Conservation (phyloP, 2,888 invertebrate genomes). For the Nomada hirtipes region DNA sequence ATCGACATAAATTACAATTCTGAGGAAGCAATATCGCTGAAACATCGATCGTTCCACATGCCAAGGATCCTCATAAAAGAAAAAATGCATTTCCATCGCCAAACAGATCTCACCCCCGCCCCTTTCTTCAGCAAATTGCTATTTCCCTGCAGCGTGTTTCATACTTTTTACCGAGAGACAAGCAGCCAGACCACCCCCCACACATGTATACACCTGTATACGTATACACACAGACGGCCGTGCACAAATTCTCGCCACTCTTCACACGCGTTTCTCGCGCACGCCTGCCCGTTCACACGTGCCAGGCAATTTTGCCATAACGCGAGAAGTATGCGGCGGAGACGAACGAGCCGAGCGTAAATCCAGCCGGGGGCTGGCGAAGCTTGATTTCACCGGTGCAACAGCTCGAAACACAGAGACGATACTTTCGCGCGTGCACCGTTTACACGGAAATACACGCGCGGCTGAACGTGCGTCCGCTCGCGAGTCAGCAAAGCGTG, state of each 20-base stretch:
- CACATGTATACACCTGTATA: background rate
- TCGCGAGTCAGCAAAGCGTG: slow-evolving; percentile 65
- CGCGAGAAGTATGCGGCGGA: slow-evolving; percentile 42
- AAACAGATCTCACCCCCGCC: background rate
- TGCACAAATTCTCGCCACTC: slow-evolving; percentile 9
- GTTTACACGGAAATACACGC: slow-evolving; percentile 63
- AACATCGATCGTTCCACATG: background rate
- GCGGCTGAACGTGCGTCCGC: slow-evolving; percentile 44
- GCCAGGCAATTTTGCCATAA: slow-evolving; percentile 49
- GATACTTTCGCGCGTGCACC: slow-evolving; percentile 50
- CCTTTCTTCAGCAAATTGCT: slow-evolving; percentile 11
- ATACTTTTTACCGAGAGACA: slow-evolving; percentile 8
- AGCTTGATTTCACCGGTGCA: slow-evolving; percentile 27
- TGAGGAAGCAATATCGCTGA: background rate
- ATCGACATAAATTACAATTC: background rate
- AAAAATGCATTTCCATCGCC: background rate
- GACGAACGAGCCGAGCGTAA: slow-evolving; percentile 25
- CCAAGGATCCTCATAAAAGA: too few relatives aligned
- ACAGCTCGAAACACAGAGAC: slow-evolving; percentile 27
- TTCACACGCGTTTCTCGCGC: slow-evolving; percentile 13
- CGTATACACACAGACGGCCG: too few relatives aligned
- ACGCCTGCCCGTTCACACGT: slow-evolving; percentile 41
- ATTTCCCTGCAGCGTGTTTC: slow-evolving; percentile 11
- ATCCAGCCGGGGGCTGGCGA: background rate
- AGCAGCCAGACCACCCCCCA: background rate